Base-by-base conservation (phyloP, 92 coral and sea anemone species). In the Porites lobata region DNA sequence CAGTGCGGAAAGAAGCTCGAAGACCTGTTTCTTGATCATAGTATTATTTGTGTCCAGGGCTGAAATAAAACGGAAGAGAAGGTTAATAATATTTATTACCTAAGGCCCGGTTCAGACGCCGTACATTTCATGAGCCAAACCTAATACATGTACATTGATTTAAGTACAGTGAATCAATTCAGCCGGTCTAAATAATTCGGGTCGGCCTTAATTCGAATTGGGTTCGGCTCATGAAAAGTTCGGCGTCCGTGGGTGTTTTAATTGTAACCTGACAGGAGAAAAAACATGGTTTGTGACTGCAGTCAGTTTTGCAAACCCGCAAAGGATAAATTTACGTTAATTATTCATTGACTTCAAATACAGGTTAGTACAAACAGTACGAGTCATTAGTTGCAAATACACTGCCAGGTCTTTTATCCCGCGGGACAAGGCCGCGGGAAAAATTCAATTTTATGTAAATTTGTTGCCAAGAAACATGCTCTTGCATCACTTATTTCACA, bases 21-120 rank as follows among this genome's bases (percentile, higher is more conserved):
- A 96, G 8, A 98, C 99, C 88, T 98, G 99, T 76, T 98, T 98
- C 77, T 98, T 98, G 59, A 98, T 94, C 99, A 98, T 98, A 18
- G 98, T 92, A 81, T 98, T 98, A 81, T 94, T 93, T 4, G 99
- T 98, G 86, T 98, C 99, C 74, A 98, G 92, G 74, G 99, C 99
- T 98, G 89, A 54, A 91, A 82, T 14, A 50, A 22, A 86, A 77
- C n/a, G 67, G 84, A 38, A 38, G 47, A 38, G 47, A 38, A 38
- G 0, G 47, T 38, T 38, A 38, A 38, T 38, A 38, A 0, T 38
- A 5, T 38, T 38, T 38, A 38, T 4, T 2, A 0, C 32, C 32
- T 29, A 29, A 29, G 32, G 32, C 32, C 32, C 32, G 32, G 32
- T 29, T 29, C 32, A 2, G 32, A 29, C 32, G 32, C 32, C 32